These are phyloP conservation scores for Channallabes apus DNA, from an alignment of 2,797 vertebrate genomes.

Conservation along the genomic window DNA sequence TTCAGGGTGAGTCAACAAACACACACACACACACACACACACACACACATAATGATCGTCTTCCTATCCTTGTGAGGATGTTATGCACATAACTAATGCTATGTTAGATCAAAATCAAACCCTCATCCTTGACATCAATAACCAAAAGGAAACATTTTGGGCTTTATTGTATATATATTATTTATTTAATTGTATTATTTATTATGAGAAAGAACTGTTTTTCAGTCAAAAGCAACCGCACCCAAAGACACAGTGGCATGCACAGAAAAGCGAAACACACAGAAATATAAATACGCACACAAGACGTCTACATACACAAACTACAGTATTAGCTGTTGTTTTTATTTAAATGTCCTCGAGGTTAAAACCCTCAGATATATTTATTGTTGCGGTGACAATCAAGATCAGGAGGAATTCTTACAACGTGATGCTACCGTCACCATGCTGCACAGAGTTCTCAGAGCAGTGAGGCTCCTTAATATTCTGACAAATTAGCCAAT, in stretches of 20 bases:
- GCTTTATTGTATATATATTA: not conserved
- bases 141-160: not conserved
- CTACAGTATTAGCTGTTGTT: not conserved
- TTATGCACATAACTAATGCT: no score
- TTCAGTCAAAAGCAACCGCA: not conserved
- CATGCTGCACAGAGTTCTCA: not conserved
- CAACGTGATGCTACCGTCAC: not conserved
- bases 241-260: not conserved
- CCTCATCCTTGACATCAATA: not conserved
- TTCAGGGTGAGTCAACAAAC: conserved; percentile 78
- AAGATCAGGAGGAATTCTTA: not conserved
- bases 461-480: not conserved
- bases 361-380: not conserved
- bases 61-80: not conserved
- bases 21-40: not conserved
- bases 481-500: no score
- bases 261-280: not conserved
- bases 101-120: not conserved
- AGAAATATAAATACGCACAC: not conserved
- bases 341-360: not conserved
- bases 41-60: not conserved
- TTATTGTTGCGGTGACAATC: not conserved
- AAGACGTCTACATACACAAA: not conserved
- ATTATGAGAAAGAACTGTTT: no score
- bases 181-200: not conserved